Evolutionary conservation across 2,888 invertebrate species (phyloP), one percentile per base, ranked within the genome.

Genomic region (Tiliacea citrago): DNA sequence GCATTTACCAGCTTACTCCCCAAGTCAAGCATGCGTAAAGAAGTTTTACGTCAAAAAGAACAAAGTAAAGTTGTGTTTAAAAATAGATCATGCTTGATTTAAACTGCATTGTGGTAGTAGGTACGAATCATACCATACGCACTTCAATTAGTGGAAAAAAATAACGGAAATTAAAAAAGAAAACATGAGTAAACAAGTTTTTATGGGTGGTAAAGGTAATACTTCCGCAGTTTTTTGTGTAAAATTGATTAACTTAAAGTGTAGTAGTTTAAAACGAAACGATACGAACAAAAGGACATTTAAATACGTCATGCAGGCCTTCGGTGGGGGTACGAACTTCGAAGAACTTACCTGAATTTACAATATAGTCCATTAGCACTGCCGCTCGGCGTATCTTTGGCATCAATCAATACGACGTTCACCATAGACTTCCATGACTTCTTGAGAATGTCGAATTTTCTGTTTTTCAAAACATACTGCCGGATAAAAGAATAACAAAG

Each of bases 381-480:
- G n/a, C 88, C 92, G 2, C 88, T 83, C 47, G 94, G 96, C 73
- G 95, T 90, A 86, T 95, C 94, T 86, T 93, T 94, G 74, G 95
- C 95, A 87, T 96, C 96, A 58, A 96, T 93, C 60, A 96, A 88
- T 45, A 95, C 95, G 47, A 96, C 93, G 81, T 95, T 96, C 73
- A 96, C 95, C 57, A 94, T 91, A 47, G 95, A 94, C 81, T 94
- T 94, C 93, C 93, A 95, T 8, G 95, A 92, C 85, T 94, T 94
- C 89, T 93, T 94, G 66, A 93, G 87, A 82, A 95, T 92, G 83
- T 96, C 95, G 85, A 95, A 92, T 87, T 93, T 96, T 88, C 91
- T 92, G 87, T 90, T 95, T 88, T 95, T 96, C 92, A 93, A 93
- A 73, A 96, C 92, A 87, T 94, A 95, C 96, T 96, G 93, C 24